Evolutionary conservation across 2,888 invertebrate species (phyloP).

Genomic region (Drosophila affinis): DNA sequence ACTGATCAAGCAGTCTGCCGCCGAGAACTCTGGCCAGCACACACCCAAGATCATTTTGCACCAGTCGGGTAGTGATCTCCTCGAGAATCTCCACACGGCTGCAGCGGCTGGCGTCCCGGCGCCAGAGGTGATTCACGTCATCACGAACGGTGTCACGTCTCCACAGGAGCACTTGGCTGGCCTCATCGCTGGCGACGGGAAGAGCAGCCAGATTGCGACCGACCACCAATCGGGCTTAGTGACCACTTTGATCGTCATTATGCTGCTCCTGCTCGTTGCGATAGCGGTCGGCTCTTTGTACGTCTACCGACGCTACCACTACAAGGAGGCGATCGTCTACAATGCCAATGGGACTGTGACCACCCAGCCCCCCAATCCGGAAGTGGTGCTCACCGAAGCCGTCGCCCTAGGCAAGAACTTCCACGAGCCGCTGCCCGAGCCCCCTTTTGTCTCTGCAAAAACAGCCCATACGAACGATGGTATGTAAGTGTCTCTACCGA

Average conservation of each 20-base stretch:
- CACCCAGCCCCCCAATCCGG: conserved; percentile 48
- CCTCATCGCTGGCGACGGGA: conserved; percentile 44
- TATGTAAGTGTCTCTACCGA: conserved; percentile 79
- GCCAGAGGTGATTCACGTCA: conserved; percentile 83
- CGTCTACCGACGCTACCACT: conserved; percentile 78
- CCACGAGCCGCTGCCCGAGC: conserved; percentile 81
- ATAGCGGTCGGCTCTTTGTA: conserved; percentile 79
- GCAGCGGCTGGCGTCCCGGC: conserved; percentile 59
- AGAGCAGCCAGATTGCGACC: conserved; percentile 45
- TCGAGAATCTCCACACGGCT: conserved; percentile 71
- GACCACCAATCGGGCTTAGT: conserved; percentile 79
- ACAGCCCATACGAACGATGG: conserved; percentile 81
- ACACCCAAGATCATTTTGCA: conserved; percentile 82
- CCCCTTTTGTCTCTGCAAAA: conserved; percentile 77
- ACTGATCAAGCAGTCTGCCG: conserved; percentile 77
- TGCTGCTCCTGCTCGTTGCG: conserved; percentile 78
- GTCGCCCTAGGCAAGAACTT: conserved; percentile 70
- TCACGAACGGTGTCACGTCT: conserved; percentile 66
- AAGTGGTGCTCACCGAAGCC: conserved; percentile 68
- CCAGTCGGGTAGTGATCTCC: conserved; percentile 70
- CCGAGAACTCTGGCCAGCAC: conserved; percentile 65
- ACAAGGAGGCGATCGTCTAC: conserved; percentile 69
- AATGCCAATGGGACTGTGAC: conserved; percentile 67
- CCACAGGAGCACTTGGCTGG: conserved; percentile 68
- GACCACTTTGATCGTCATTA: conserved; percentile 75